phyloP scores from a whole-genome alignment of 1,140 invertebrate species.

The Polypedilum pembai region DNA sequence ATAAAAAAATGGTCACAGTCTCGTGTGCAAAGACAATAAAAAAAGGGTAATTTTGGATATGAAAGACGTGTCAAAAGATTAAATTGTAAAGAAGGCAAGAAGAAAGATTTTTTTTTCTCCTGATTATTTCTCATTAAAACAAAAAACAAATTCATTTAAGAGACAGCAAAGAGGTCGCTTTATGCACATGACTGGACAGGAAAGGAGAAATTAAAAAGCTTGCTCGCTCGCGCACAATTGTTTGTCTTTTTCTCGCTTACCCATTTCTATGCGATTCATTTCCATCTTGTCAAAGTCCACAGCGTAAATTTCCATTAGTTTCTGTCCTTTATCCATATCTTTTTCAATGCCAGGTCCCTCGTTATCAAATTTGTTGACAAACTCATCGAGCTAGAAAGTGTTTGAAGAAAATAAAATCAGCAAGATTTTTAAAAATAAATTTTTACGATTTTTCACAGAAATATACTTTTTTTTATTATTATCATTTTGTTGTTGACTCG shows the following conservation, averaged over 20 bases:
- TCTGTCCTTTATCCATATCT: slow-evolving; percentile 63
- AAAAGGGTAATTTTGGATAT: background rate
- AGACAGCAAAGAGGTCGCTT: too few relatives aligned
- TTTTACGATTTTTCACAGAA: too few relatives aligned
- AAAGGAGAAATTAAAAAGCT: too few relatives aligned
- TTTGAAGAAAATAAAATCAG: background rate
- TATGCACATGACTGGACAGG: too few relatives aligned
- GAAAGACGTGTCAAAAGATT: background rate
- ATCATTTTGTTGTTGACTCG: background rate
- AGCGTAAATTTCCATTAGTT: slow-evolving; percentile 62
- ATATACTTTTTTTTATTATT: background rate
- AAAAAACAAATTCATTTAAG: too few relatives aligned
- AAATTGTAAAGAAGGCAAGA: background rate
- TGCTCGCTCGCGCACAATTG: too few relatives aligned
- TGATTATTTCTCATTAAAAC: too few relatives aligned
- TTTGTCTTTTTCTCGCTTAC: slow-evolving; percentile 37
- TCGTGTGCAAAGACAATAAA: background rate
- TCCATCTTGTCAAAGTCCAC: slow-evolving; percentile 61
- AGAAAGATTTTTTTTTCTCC: too few relatives aligned
- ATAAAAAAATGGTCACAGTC: background rate
- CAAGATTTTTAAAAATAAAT: too few relatives aligned
- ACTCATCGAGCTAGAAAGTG: slow-evolving; percentile 47
- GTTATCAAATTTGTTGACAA: slow-evolving; percentile 61
- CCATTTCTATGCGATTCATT: slow-evolving; percentile 55
- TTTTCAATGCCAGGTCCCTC: slow-evolving; percentile 70